These are phyloP conservation scores for Chiloscyllium plagiosum DNA, from an alignment of 2,113 vertebrate genomes.

Conservation along the genomic window DNA sequence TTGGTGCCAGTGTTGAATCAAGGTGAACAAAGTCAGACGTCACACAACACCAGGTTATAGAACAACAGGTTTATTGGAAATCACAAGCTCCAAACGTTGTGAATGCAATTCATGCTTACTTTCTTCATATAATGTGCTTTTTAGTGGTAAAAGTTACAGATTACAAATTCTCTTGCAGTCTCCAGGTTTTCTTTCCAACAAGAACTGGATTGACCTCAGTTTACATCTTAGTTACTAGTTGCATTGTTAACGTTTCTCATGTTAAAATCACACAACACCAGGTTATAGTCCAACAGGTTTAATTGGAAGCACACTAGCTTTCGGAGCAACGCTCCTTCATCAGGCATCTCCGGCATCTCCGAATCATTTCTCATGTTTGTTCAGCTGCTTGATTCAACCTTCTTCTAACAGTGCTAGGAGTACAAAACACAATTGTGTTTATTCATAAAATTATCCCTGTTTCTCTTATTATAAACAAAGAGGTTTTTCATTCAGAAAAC, in stretches of 20 bases:
- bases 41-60: no score
- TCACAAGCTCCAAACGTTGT: background rate
- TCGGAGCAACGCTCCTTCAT: no score
- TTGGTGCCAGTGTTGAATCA: background rate
- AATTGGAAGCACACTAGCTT: no score
- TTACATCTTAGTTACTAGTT: background rate
- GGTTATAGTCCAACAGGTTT: no score
- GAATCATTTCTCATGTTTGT: background rate
- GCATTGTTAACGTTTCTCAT: background rate
- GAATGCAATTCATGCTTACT: background rate
- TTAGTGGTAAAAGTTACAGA: background rate
- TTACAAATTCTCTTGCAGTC: background rate
- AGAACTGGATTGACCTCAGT: background rate
- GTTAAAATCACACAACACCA: no score
- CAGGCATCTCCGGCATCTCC: no score
- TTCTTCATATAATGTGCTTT: background rate
- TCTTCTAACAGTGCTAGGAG: background rate
- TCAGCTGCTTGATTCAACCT: background rate
- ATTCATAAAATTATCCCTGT: background rate
- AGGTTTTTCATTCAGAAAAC: background rate
- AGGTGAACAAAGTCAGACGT: no score
- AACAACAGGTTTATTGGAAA: no score
- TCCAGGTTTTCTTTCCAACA: background rate
- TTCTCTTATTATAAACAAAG: background rate
- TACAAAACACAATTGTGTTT: background rate